phyloP scores from a whole-genome alignment of 2,113 vertebrate genomes.

The Sporophila hypoxantha region DNA sequence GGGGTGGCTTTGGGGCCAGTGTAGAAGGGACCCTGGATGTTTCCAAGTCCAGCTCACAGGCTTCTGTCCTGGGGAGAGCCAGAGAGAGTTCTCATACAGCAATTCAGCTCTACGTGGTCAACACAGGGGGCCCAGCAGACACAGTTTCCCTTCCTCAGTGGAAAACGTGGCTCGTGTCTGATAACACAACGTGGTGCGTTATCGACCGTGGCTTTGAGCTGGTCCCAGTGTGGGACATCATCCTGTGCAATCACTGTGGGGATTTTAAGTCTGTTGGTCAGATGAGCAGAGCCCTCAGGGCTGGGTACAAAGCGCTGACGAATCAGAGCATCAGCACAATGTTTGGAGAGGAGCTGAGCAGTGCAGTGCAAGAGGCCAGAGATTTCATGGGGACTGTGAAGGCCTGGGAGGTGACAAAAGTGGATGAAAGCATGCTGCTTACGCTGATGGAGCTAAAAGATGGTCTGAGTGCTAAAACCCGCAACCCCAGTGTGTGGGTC shows the following conservation, averaged over 20 bases:
- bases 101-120: background rate
- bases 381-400: constrained; percentile 10
- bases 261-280: constrained; percentile 21
- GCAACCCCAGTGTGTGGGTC: constrained; percentile 37
- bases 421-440: constrained; percentile 7
- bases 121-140: constrained; percentile 54
- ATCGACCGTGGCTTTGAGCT: constrained; percentile 54
- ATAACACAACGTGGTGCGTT: constrained; percentile 58
- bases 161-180: constrained; percentile 28
- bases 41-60: background rate
- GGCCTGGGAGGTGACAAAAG: background rate
- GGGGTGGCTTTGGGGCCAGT: fast-evolving
- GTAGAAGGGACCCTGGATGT: fast-evolving
- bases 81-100: background rate
- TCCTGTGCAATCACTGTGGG: constrained; percentile 21
- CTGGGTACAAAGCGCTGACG: background rate
- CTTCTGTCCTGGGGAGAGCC: background rate
- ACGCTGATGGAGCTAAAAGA: constrained; percentile 31
- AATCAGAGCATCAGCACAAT: background rate
- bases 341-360: constrained; percentile 5
- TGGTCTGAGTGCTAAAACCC: background rate
- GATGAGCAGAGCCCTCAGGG: constrained; percentile 14
- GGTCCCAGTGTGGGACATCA: constrained; percentile 63
- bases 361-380: background rate
- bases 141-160: constrained; percentile 28